Evolutionary conservation across 2,797 vertebrate genomes (phyloP).

Genomic region (Mastacembelus armatus): DNA sequence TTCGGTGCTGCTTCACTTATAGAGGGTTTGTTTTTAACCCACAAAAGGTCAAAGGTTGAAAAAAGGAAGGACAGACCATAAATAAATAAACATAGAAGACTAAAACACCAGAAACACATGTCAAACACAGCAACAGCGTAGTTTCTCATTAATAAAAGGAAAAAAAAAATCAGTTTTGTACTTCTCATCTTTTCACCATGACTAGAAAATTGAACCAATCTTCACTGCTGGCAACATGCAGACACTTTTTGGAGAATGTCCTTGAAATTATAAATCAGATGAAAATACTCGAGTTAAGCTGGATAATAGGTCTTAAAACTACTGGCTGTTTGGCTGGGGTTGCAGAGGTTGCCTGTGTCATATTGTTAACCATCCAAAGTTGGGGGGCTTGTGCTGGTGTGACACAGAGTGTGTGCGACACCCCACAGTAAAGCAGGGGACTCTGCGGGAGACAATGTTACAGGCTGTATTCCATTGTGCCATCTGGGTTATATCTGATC

Average conservation of each 20-base stretch:
- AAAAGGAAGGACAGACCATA: neutral
- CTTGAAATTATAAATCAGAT: too few species aligned
- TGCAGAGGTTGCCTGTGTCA: neutral
- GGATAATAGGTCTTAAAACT: constrained; percentile 10
- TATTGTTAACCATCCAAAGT: constrained; percentile 24
- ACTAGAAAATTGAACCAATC: constrained; percentile 3
- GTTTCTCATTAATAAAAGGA: neutral
- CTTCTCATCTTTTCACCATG: too few species aligned
- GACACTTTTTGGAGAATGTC: neutral
- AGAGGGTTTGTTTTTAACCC: neutral
- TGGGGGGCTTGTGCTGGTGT: constrained; percentile 33
- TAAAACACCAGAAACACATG: neutral
- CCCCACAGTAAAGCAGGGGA: constrained; percentile 10
- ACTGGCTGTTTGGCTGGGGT: neutral
- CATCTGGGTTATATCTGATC: constrained; percentile 62
- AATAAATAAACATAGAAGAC: neutral
- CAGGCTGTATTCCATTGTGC: constrained; percentile 52
- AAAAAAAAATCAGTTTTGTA: neutral
- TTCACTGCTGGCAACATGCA: neutral
- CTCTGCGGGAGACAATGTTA: constrained; percentile 44
- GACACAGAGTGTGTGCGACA: constrained; percentile 21
- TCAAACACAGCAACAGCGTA: neutral
- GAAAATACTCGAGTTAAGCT: too few species aligned
- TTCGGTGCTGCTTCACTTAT: neutral
- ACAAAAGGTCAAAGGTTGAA: neutral